Percentiles rank a stretch among this genome's conserved stretches.
phyloP scores from a whole-genome alignment of 2,113 vertebrate genomes.

The Austrofundulus limnaeus region DNA sequence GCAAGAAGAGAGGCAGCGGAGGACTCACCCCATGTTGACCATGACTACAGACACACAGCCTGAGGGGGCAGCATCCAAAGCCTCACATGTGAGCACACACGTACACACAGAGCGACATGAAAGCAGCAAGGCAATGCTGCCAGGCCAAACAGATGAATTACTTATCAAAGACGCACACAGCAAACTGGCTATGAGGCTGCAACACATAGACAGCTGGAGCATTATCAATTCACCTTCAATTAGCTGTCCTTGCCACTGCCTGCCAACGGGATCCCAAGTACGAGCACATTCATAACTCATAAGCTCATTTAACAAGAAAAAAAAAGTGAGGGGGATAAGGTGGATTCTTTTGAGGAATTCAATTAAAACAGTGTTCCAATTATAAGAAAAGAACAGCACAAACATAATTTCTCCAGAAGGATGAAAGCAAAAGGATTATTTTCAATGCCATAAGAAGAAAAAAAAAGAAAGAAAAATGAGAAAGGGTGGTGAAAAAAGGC shows the following conservation, averaged over 20 bases:
- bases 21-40: conserved; percentile 64
- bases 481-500: neutral
- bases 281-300: conserved; percentile 31
- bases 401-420: conserved; percentile 28
- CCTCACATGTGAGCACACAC: conserved; percentile 24
- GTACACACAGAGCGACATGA: conserved; percentile 55
- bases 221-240: conserved; percentile 76
- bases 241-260: conserved; percentile 58
- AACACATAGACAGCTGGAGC: conserved; percentile 55
- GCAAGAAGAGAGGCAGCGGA: conserved; percentile 43
- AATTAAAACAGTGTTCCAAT: conserved; percentile 52
- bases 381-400: neutral
- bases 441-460: conserved; percentile 52
- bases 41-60: conserved; percentile 68
- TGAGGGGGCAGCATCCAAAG: conserved; percentile 59
- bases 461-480: conserved; percentile 10
- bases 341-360: conserved; percentile 56
- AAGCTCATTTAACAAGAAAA: conserved; percentile 31
- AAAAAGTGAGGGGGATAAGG: conserved; percentile 32
- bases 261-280: conserved; percentile 45
- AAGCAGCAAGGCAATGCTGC: conserved; percentile 69
- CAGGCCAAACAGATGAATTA: conserved; percentile 75
- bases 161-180: conserved; percentile 69
- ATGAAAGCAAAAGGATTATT: conserved; percentile 68
- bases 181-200: conserved; percentile 58